Evolutionary conservation across 2,797 vertebrate genomes (phyloP), one percentile per base, ranked within the genome.

Genomic region (Trichosurus vulpecula): DNA sequence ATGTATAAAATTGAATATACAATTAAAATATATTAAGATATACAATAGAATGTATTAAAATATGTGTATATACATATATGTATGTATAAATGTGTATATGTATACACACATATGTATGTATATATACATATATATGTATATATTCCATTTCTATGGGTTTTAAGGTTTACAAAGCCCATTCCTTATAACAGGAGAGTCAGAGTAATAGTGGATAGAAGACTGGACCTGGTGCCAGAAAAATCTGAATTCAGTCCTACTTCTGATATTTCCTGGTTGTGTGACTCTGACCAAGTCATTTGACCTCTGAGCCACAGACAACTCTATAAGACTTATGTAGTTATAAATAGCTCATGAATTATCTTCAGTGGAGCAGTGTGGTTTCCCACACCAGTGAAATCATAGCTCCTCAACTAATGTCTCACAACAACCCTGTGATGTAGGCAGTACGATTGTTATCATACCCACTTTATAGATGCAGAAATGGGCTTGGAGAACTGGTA

Each of bases 381-480:
- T 47, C 22, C 41, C 66, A 47, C 8, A 87, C 10, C 9, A 25
- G 1, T 87, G 41, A 12, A 47, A 87, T 27, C 74, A 27, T 5
- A 87, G 22, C 25, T 51, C 74, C 41, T 87, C 41, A 93, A 58
- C 29, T 95, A 94, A 66, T 94, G 57, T 95, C 19, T 93, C 90
- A 96, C 4, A 91, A 55, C 91, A 93, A 90, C 90, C 31, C 91
- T 94, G 81, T 47, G 35, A 93, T 54, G 81, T 19, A 66, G 87
- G 10, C 90, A 89, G 12, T 93, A 51, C 11, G 47, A 87, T 87
- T 47, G 25, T 51, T 51, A 51, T 94, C 58, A 92, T 31, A 57
- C 16, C 27, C 2, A 95, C 55, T 94, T 95, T 93, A 92, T 22
- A 56, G 31, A 51, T 91, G 91, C 95, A 87, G 92, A 94, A 94